A percentile compares a stretch with the other conserved stretches of the same genome.
Conservation (phyloP, 2,113 vertebrate species). For the Hypomesus transpacificus region DNA sequence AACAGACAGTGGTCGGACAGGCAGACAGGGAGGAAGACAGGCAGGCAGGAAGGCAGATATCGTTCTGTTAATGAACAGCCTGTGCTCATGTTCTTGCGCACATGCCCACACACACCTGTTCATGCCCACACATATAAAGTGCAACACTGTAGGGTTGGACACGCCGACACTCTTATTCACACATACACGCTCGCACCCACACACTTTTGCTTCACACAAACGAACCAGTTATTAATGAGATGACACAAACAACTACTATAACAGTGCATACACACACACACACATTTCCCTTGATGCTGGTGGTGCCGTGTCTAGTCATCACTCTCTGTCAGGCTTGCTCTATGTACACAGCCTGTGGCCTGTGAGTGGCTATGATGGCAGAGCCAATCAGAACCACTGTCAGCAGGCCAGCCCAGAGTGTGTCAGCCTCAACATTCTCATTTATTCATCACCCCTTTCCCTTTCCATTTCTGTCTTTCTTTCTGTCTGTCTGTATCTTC, state of each 20-base stretch:
- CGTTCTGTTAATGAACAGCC: constrained; percentile 19
- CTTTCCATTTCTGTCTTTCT: constrained; percentile 1
- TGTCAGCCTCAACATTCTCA: background rate
- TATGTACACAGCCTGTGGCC: background rate
- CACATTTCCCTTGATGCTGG: background rate
- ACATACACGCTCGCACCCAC: background rate
- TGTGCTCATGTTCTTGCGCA: background rate
- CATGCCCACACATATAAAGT: constrained; percentile 24
- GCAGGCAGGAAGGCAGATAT: constrained; percentile 10
- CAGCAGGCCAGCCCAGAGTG: constrained; percentile 4
- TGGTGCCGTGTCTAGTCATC: constrained; percentile 13
- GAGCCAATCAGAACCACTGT: constrained; percentile 1
- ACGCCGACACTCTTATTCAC: background rate
- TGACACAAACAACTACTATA: background rate
- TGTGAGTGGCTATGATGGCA: background rate
- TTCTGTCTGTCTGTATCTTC: constrained; percentile 10
- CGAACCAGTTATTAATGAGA: background rate
- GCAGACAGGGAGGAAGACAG: background rate
- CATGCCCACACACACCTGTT: constrained; percentile 40
- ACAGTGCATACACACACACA: background rate
- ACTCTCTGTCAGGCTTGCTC: constrained; percentile 5
- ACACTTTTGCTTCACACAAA: background rate
- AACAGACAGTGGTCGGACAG: background rate
- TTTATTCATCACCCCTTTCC: constrained; percentile 5
- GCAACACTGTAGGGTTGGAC: background rate